Base-by-base conservation (phyloP, 2,113 vertebrate genomes). In the Thomomys bottae region DNA sequence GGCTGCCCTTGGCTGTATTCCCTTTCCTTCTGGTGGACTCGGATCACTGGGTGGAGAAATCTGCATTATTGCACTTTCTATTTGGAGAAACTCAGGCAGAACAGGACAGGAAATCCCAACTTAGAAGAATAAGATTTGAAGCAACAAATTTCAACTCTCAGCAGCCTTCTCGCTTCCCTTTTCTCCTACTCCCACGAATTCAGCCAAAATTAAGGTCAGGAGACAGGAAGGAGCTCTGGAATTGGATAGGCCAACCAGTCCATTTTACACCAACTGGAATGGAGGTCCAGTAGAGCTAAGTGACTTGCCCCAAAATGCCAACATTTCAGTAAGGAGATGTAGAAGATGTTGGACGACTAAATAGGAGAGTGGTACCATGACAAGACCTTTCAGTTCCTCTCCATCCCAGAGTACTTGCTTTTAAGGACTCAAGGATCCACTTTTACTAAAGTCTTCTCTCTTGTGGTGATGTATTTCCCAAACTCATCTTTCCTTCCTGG, bases 81-180 rank as follows among this genome's bases (percentile, higher is more conserved):
- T 49, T 32, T 75, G 66, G 75, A 81, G 75, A 90, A 61, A 87
- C 28, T 3, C 45, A 88, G 40, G 70, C 15, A 77, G 28, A 80
- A 32, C 14, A 85, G 30, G 23, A 1, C 11, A 34, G 34, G 36
- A 26, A 77, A 36, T 76, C 14, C 17, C 28, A 24, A 26, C 9
- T 40, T 34, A 57, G 64, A 90, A 77, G 63, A 11, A 4, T 2
- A 42, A 28, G 67, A 38, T 38, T 77, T 40, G 36, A 26, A 61
- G 17, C 21, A 82, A 59, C 32, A 57, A 67, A 28, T 10, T 45
- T 7, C 28, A 64, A 1, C 17, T 59, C 36, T 72, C 86, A 73
- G 49, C 28, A 75, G 9, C 9, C 8, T 57, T 64, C 28, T 21
- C 61, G 20, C 6, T 23, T 10, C 26, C 30, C 20, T 34, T 7